Conservation (phyloP, 2,113 vertebrate species). For the Plectropomus leopardus region DNA sequence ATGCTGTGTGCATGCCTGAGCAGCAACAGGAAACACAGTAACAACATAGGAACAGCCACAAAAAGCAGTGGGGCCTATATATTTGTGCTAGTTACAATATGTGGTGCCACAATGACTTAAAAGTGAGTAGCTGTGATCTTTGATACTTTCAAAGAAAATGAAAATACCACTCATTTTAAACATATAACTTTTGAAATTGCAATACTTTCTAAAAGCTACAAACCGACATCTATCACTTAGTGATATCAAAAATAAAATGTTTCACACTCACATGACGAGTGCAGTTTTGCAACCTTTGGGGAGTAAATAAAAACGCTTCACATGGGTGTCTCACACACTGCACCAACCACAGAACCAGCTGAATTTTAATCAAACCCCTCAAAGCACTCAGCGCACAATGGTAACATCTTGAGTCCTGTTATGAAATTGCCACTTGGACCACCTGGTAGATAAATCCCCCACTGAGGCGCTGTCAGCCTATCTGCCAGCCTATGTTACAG, state of each 20-base stretch:
- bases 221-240: neutral
- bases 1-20: constrained; percentile 55
- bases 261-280: constrained; percentile 35
- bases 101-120: neutral
- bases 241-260: constrained; percentile 2
- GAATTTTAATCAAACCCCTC: neutral
- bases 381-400: neutral
- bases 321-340: neutral
- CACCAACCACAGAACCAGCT: neutral
- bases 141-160: neutral
- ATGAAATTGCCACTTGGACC: neutral
- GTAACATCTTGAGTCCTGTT: constrained; percentile 2
- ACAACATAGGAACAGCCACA: constrained; percentile 29
- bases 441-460: constrained; percentile 9
- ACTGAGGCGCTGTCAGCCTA: constrained; percentile 1
- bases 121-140: neutral
- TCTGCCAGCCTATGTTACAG: constrained; percentile 35
- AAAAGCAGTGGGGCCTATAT: constrained; percentile 42
- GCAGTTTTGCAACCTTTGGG: constrained; percentile 2
- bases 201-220: neutral
- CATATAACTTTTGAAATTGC: neutral
- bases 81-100: constrained; percentile 2
- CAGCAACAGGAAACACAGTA: constrained; percentile 24
- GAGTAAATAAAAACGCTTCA: no score
- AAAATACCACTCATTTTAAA: neutral